Evolutionary conservation across 2,888 invertebrate genomes (phyloP), one percentile per base, ranked within the genome.

Genomic region (Leucoptera coffeella): DNA sequence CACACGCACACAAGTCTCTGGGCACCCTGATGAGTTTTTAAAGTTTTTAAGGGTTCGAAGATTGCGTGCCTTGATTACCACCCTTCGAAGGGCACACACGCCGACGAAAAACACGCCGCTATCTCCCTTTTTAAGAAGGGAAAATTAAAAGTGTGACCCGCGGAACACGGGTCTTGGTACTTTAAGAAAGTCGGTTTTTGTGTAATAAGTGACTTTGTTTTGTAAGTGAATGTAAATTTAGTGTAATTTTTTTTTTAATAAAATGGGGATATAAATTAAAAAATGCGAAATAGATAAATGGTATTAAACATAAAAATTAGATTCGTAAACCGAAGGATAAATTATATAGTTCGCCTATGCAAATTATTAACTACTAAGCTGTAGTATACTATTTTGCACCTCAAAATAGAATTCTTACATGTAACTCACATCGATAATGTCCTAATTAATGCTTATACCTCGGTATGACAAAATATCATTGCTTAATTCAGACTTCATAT

Each of bases 41-140:
- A 67, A 75, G 74, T 67, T 75, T 75, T 75, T 71, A 72, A 72
- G 71, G 72, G 72, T 71, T 69, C 67, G 73, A 74, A 75, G 75
- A 74, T 74, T 74, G 74, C 74, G 75, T 74, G 75, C 73, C 74
- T 74, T 75, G 75, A 75, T 73, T 71, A 72, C 67, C 29, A 26
- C 22, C 32, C 34, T 38, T 25, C 34, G 27, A n/a, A n/a, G n/a
- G 42, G 44, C 35, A 42, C 50, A 55, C 56, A 57, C 56, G 59
- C 58, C 51, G 43, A 41, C 40, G 42, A 45, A 47, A 43, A 45
- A 50, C 58, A 59, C 51, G 52, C 53, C 55, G 53, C 54, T 51
- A 56, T 57, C 50, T 49, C 61, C 65, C 55, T 67, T 69, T 67
- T 69, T 67, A 67, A 67, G 67, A 62, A 67, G 64, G 67, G 60